phyloP scores from a whole-genome alignment of 2,113 vertebrate genomes.

The Ranitomeya imitator region DNA sequence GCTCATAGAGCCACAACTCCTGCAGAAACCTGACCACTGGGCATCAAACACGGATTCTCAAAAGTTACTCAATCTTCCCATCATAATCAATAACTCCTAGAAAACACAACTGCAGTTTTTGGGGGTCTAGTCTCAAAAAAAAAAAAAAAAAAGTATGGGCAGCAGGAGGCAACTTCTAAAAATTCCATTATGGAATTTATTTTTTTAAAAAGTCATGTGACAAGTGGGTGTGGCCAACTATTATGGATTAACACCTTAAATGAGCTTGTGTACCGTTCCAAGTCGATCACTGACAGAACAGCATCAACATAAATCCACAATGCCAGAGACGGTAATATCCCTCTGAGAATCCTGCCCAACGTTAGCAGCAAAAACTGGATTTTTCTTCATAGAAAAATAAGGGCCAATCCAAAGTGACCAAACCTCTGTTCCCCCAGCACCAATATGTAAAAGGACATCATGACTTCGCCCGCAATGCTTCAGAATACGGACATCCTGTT shows the following conservation, averaged over 20 bases:
- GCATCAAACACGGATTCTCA: too few species aligned
- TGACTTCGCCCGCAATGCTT: too few species aligned
- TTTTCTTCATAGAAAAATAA: neutral
- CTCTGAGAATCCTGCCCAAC: neutral
- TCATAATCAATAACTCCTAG: neutral
- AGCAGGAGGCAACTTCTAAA: too few species aligned
- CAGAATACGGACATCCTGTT: too few species aligned
- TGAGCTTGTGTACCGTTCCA: neutral
- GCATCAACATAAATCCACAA: neutral
- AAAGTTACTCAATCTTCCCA: neutral
- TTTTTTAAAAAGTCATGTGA: neutral
- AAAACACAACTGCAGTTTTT: neutral
- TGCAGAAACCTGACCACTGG: neutral
- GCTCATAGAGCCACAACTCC: neutral
- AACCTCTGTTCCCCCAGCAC: too few species aligned
- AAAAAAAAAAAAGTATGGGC: too few species aligned
- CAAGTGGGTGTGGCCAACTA: neutral
- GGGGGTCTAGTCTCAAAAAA: too few species aligned
- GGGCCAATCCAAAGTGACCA: neutral
- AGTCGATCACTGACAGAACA: slow-evolving; percentile 11
- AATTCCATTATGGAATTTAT: slow-evolving; percentile 6
- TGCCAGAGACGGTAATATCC: neutral
- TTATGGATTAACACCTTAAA: neutral
- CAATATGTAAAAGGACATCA: too few species aligned
- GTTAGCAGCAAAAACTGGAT: neutral